A percentile compares a stretch with the other conserved stretches of the same genome.
Evolutionary conservation across 37 sponge, comb jelly and placozoan genomes (phyloP).

Genomic region (Oopsacas minuta): DNA sequence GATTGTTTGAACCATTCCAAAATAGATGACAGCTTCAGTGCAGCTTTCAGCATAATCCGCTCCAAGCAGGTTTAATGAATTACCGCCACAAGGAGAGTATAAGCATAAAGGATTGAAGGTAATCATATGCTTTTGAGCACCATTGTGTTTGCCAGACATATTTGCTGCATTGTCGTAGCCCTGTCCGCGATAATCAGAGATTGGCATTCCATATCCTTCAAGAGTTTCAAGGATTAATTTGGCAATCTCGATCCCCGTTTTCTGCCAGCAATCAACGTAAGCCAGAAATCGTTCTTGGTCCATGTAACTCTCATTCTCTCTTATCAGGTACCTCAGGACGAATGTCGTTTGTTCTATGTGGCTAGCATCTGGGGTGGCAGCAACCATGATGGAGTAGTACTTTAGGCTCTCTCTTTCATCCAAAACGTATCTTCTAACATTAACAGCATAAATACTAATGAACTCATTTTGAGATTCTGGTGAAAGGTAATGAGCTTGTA

Average conservation of each 20-base stretch:
- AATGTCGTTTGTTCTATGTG: slow-evolving; percentile 8
- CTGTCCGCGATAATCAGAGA: neutral
- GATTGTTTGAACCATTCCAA: neutral
- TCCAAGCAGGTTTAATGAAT: neutral
- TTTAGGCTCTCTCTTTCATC: neutral
- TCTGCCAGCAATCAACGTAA: neutral
- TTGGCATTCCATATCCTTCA: neutral
- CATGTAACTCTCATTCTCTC: neutral
- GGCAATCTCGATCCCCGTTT: neutral
- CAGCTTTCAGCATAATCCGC: neutral
- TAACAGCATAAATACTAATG: neutral
- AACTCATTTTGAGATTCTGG: slow-evolving; percentile 16
- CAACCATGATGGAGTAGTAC: neutral
- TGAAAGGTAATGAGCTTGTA: slow-evolving; percentile 12
- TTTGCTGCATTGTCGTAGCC: neutral
- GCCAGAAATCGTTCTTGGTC: neutral
- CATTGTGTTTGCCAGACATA: neutral
- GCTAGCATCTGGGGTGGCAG: neutral
- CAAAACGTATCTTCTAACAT: neutral
- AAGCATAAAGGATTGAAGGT: neutral
- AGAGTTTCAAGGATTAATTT: neutral
- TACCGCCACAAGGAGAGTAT: neutral
- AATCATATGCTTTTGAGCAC: neutral
- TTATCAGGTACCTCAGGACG: neutral
- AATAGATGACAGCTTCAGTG: neutral